Conservation (phyloP, 1,140 invertebrate genomes). For the Plutomurus gul region DNA sequence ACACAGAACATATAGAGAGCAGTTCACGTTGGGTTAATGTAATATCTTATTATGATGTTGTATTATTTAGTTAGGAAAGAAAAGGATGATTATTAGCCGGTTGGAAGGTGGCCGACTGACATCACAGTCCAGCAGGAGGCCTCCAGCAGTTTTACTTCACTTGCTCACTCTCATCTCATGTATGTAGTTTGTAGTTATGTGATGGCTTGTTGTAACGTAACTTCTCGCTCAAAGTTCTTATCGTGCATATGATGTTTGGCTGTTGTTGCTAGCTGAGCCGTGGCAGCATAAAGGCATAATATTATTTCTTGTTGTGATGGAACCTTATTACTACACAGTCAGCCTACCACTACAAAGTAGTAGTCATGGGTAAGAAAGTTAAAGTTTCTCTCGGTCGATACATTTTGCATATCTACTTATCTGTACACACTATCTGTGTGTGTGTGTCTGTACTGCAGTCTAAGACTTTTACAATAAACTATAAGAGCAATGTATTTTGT, state of each 20-base stretch:
- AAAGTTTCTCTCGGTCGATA: no score
- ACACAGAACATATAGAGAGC: background rate
- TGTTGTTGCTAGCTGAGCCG: no score
- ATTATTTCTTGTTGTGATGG: no score
- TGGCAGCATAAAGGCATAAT: no score
- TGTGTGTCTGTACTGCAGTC: no score
- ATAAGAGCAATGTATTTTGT: no score
- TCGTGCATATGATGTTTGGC: background rate
- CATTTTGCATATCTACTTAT: no score
- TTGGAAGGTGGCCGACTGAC: constrained; percentile 26
- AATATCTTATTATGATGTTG: constrained; percentile 27
- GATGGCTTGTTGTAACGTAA: background rate
- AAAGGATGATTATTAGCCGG: constrained; percentile 15
- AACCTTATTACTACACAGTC: no score
- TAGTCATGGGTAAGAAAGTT: no score
- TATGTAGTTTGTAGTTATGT: background rate
- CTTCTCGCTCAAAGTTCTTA: background rate
- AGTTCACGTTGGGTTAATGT: constrained; percentile 2
- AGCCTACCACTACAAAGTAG: no score
- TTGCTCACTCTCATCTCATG: background rate
- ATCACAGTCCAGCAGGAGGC: constrained; percentile 21
- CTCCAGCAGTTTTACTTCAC: background rate
- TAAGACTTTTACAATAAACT: no score
- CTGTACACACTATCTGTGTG: no score
- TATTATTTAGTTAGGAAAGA: constrained; percentile 23